These are phyloP conservation scores for Chloebia gouldiae DNA, from an alignment of 2,113 vertebrate species.

Conservation along the genomic window DNA sequence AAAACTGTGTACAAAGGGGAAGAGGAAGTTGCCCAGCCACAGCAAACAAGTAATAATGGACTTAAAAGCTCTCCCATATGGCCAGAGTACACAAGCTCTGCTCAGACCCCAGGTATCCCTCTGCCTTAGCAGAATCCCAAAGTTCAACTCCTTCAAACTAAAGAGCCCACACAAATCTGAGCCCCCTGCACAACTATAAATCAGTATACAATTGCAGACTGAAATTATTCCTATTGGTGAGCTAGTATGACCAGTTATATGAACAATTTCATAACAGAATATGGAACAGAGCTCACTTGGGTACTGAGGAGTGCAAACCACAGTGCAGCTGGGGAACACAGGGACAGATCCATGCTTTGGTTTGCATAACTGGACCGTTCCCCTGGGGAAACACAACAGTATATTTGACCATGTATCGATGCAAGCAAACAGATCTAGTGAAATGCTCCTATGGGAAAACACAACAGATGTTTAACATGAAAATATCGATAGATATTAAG, in stretches of 20 bases:
- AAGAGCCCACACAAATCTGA: background rate
- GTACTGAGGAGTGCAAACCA: background rate
- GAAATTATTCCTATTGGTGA: background rate
- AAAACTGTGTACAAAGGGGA: constrained; percentile 30
- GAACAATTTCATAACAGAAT: background rate
- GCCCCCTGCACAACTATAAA: background rate
- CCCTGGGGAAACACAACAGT: background rate
- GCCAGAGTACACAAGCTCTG: background rate
- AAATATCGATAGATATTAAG: background rate
- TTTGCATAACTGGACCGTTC: background rate
- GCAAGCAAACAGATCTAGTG: background rate
- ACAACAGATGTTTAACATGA: background rate
- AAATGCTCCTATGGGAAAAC: background rate
- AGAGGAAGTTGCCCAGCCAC: constrained; percentile 27
- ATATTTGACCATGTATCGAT: background rate
- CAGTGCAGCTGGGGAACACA: fast-evolving
- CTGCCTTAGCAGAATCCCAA: background rate
- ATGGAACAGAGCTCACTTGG: background rate
- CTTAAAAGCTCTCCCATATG: constrained; percentile 58
- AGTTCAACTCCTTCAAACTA: background rate
- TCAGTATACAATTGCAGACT: background rate
- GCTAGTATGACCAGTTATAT: background rate
- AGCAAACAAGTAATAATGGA: constrained; percentile 44
- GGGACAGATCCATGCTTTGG: background rate
- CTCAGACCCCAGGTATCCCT: background rate